Percentiles rank a stretch among this genome's conserved stretches.
Evolutionary conservation across 2,888 invertebrate genomes (phyloP).

Genomic region (Diplazon laetatorius): DNA sequence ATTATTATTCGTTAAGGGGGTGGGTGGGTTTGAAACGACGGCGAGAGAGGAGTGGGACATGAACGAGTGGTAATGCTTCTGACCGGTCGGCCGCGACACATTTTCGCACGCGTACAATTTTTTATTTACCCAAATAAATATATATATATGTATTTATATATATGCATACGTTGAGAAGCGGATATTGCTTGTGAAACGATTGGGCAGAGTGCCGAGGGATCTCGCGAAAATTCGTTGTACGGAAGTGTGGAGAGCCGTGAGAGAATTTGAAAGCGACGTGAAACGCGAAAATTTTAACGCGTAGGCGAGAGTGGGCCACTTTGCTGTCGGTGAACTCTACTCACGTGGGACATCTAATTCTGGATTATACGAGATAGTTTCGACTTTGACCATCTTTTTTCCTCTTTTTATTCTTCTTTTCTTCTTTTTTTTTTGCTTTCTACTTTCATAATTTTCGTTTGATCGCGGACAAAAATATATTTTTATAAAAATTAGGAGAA

Average conservation of each 20-base stretch:
- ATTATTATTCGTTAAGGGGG: too few species aligned
- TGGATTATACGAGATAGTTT: background rate
- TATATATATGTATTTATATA: too few species aligned
- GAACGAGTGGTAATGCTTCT: too few species aligned
- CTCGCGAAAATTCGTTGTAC: slow-evolving; percentile 21
- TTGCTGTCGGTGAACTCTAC: slow-evolving; percentile 37
- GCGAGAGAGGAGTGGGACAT: too few species aligned
- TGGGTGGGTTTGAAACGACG: too few species aligned
- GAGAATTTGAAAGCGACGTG: background rate
- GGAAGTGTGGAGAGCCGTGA: slow-evolving; percentile 11
- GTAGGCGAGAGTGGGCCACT: slow-evolving; percentile 26
- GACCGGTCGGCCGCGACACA: too few species aligned
- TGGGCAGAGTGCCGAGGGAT: slow-evolving; percentile 40
- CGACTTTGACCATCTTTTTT: background rate
- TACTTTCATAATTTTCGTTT: background rate
- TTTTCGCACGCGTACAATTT: slow-evolving; percentile 24
- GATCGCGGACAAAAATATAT: background rate
- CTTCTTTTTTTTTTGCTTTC: background rate
- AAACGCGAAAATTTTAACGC: slow-evolving; percentile 13
- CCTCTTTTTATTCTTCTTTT: background rate
- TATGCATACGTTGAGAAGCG: background rate
- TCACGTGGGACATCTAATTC: slow-evolving; percentile 11
- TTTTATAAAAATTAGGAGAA: too few species aligned
- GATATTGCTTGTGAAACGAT: slow-evolving; percentile 29
- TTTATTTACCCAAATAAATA: too few species aligned